Evolutionary conservation across 2,888 invertebrate species (phyloP).

Genomic region (Marronus borbonicus): DNA sequence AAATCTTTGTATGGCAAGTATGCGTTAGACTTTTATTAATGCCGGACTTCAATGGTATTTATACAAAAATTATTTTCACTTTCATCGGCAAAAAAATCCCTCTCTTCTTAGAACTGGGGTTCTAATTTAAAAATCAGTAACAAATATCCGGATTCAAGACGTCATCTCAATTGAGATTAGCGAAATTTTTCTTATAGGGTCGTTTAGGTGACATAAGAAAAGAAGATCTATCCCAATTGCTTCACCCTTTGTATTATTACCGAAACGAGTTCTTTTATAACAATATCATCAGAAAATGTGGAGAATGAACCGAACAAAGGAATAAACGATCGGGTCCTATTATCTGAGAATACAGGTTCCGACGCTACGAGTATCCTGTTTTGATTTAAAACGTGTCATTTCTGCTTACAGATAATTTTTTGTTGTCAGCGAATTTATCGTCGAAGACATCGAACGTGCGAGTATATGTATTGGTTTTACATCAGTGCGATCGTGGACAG

Average conservation of each 20-base stretch:
- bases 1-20: too few species aligned
- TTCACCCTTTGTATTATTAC: slow-evolving; percentile 26
- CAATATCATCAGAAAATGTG: slow-evolving; percentile 26
- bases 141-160: neutral
- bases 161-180: neutral
- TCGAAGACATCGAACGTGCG: slow-evolving; percentile 43
- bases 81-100: too few species aligned
- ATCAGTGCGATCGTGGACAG: neutral
- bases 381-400: slow-evolving; percentile 51
- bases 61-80: too few species aligned
- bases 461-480: slow-evolving; percentile 29
- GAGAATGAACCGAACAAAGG: slow-evolving; percentile 29
- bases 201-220: neutral
- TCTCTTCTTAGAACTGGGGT: too few species aligned
- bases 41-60: too few species aligned
- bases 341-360: slow-evolving; percentile 43
- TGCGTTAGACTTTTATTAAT: too few species aligned
- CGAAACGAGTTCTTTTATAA: slow-evolving; percentile 35
- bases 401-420: slow-evolving; percentile 45
- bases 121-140: too few species aligned
- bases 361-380: slow-evolving; percentile 45
- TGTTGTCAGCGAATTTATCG: slow-evolving; percentile 49
- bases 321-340: slow-evolving; percentile 39
- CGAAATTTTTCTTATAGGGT: slow-evolving; percentile 1
- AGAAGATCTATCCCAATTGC: slow-evolving; percentile 11